A percentile compares a stretch with the other conserved stretches of the same genome.
These are phyloP conservation scores for Monoplex corrugatus DNA, from an alignment of 2,888 invertebrate species.

Conservation along the genomic window DNA sequence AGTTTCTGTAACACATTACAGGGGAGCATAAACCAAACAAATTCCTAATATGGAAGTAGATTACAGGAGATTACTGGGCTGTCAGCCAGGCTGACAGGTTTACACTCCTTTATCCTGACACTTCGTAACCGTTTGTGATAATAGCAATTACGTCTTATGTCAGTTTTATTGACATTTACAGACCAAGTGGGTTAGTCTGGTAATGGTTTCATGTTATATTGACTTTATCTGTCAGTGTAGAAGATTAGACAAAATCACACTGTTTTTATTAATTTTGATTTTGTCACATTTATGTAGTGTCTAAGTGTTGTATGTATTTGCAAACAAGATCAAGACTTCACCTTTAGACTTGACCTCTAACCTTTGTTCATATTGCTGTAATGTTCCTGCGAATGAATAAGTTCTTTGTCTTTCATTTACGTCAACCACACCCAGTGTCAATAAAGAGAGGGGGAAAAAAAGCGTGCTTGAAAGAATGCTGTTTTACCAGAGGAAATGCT, in stretches of 20 bases:
- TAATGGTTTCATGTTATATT: too few relatives aligned
- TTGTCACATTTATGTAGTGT: too few relatives aligned
- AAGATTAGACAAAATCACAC: too few relatives aligned
- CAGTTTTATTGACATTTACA: too few relatives aligned
- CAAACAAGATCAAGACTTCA: too few relatives aligned
- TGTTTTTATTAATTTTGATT: too few relatives aligned
- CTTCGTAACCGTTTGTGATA: too few relatives aligned
- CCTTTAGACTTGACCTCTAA: neutral
- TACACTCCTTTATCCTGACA: neutral
- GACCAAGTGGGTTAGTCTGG: too few relatives aligned
- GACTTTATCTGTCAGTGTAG: too few relatives aligned
- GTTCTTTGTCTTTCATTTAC: neutral
- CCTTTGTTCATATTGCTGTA: neutral
- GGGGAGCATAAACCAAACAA: neutral
- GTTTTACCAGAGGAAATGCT: neutral
- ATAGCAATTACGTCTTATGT: too few relatives aligned
- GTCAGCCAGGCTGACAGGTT: neutral
- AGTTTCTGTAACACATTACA: conserved; percentile 20
- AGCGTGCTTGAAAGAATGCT: neutral
- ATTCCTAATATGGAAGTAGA: conserved; percentile 7
- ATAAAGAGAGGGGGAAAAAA: neutral
- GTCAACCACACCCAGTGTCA: neutral
- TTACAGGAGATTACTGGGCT: neutral
- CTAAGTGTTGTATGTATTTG: too few relatives aligned
- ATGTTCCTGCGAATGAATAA: neutral